These are phyloP conservation scores for Apodemia zela DNA, from an alignment of 2,888 invertebrate species.

Conservation along the genomic window DNA sequence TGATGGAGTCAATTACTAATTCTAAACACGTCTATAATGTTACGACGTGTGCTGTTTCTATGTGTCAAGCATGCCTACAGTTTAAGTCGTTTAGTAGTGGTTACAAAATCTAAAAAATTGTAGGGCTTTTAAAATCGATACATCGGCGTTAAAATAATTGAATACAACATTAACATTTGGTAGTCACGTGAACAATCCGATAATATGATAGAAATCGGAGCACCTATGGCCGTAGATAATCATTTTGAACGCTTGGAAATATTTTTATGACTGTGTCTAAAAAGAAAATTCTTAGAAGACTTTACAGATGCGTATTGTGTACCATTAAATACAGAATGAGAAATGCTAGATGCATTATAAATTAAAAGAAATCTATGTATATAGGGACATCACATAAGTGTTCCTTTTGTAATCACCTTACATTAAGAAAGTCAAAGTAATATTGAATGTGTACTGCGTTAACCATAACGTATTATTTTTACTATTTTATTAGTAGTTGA, in stretches of 20 bases:
- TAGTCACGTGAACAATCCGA: constrained; percentile 25
- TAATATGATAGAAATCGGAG: background rate
- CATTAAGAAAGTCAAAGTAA: no score
- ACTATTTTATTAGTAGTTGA: no score
- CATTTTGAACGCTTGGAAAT: background rate
- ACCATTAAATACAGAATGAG: no score
- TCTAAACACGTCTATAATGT: constrained; percentile 57
- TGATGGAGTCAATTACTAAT: constrained; percentile 39
- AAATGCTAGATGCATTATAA: no score
- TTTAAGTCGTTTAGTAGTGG: background rate
- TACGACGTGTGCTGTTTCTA: constrained; percentile 34
- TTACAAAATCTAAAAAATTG: constrained; percentile 19
- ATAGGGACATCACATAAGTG: no score
- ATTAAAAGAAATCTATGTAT: no score
- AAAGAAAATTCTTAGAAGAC: background rate
- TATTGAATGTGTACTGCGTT: no score
- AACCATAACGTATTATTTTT: no score
- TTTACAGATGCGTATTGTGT: background rate
- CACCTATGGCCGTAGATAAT: background rate
- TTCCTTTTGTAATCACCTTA: no score
- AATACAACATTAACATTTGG: constrained; percentile 27
- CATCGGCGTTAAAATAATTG: constrained; percentile 25
- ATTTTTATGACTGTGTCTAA: constrained; percentile 8
- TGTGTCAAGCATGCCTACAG: constrained; percentile 20
- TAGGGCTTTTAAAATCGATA: constrained; percentile 19